Conservation (phyloP, 2,888 invertebrate species). For the Sclerodermus sp. region DNA sequence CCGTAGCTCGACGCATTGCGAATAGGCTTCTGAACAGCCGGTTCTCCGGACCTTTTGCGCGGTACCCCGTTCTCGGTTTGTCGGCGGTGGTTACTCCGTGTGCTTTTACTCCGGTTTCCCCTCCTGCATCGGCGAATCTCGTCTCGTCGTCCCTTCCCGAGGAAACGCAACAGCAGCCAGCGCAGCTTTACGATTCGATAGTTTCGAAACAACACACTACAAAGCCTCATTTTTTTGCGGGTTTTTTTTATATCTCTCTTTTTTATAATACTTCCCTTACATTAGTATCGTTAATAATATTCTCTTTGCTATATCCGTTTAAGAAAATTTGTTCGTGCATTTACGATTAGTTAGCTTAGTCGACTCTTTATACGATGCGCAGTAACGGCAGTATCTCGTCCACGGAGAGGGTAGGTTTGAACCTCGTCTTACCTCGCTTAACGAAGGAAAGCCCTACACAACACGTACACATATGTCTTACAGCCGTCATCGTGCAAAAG, state of each 20-base stretch:
- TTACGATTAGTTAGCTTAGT: constrained; percentile 39
- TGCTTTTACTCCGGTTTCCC: too few relatives aligned
- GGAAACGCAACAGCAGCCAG: neutral
- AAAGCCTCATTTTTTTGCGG: constrained; percentile 29
- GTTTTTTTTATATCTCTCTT: constrained; percentile 6
- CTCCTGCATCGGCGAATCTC: too few relatives aligned
- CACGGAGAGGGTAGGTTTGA: constrained; percentile 43
- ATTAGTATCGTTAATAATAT: constrained; percentile 4
- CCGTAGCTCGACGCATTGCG: constrained; percentile 32
- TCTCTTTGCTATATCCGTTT: constrained; percentile 31
- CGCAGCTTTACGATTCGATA: constrained; percentile 26
- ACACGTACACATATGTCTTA: constrained; percentile 33
- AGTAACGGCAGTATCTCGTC: constrained; percentile 49
- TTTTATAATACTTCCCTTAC: constrained; percentile 14
- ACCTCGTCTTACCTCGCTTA: constrained; percentile 36
- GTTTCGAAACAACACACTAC: constrained; percentile 42
- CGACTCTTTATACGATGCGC: constrained; percentile 30
- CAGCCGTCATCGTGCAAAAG: constrained; percentile 57
- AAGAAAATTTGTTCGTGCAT: constrained; percentile 38
- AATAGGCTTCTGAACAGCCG: constrained; percentile 22
- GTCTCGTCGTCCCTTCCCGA: neutral
- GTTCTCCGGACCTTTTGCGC: too few relatives aligned
- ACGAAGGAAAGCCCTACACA: constrained; percentile 34
- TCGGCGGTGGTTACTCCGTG: too few relatives aligned
- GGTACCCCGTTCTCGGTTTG: too few relatives aligned